phyloP scores from a whole-genome alignment of 2,113 vertebrate genomes.

The Grammomys surdaster region DNA sequence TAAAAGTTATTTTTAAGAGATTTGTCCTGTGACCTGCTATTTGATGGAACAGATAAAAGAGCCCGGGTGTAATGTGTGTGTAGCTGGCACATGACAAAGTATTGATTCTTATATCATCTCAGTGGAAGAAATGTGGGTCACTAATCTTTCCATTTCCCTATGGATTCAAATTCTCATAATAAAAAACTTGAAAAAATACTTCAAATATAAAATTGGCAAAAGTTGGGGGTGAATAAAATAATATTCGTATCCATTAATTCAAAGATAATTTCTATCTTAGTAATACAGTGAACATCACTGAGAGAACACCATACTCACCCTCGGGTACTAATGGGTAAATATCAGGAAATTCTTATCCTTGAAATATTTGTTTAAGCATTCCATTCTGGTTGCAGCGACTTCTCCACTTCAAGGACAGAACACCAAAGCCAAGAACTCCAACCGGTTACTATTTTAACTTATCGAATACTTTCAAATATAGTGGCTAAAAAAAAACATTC shows the following conservation, averaged over 20 bases:
- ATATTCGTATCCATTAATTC: neutral
- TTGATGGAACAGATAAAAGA: neutral
- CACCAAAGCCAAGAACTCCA: neutral
- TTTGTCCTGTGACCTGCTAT: slow-evolving; percentile 4
- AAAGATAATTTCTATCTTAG: slow-evolving; percentile 22
- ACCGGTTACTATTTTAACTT: neutral
- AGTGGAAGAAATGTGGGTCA: neutral
- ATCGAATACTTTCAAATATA: neutral
- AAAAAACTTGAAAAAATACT: slow-evolving; percentile 26
- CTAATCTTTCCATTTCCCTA: neutral
- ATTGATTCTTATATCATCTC: neutral
- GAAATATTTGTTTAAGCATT: slow-evolving; percentile 36
- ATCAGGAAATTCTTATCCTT: slow-evolving; percentile 20
- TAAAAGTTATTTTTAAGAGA: neutral
- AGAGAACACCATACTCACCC: neutral
- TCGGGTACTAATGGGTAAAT: neutral
- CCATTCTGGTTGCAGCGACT: neutral
- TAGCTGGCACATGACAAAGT: neutral
- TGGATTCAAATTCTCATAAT: neutral
- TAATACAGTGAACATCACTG: neutral
- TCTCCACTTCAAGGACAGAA: slow-evolving; percentile 24
- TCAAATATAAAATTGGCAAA: slow-evolving; percentile 18
- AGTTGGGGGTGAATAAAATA: neutral
- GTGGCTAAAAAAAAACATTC: neutral
- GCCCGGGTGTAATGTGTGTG: neutral